A percentile compares a stretch with the other conserved stretches of the same genome.
Evolutionary conservation across 2,888 invertebrate species (phyloP).

Genomic region (Odontocerum albicorne): DNA sequence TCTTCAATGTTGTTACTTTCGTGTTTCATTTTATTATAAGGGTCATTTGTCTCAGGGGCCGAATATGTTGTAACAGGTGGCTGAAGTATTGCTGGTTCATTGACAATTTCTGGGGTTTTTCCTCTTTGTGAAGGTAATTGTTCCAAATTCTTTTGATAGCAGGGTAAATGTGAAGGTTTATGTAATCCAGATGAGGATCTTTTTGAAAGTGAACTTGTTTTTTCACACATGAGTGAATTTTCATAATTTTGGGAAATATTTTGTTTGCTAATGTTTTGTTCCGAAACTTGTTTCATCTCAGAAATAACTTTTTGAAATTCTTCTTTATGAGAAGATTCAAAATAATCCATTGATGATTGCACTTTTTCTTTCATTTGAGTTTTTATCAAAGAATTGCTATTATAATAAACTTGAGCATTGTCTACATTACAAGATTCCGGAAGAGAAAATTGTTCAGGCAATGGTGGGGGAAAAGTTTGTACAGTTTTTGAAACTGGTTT

Average conservation of each 20-base stretch:
- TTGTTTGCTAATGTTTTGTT: constrained; percentile 39
- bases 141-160: constrained; percentile 66
- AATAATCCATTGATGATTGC: constrained; percentile 4
- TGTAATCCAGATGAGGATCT: constrained; percentile 59
- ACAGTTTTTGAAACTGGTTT: constrained; percentile 49
- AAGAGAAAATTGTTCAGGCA: constrained; percentile 45
- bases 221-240: constrained; percentile 47
- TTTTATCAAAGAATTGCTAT: background rate
- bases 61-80: constrained; percentile 49
- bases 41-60: constrained; percentile 47
- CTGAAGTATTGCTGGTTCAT: constrained; percentile 50
- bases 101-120: constrained; percentile 58
- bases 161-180: constrained; percentile 63
- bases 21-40: constrained; percentile 42
- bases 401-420: background rate
- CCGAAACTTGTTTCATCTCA: constrained; percentile 44
- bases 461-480: constrained; percentile 49
- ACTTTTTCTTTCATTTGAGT: background rate
- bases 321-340: constrained; percentile 15
- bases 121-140: constrained; percentile 60
- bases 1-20: background rate
- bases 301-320: constrained; percentile 38
- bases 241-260: constrained; percentile 32
- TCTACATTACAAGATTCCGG: constrained; percentile 27
- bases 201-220: constrained; percentile 45